These are phyloP conservation scores for Caenorhabditis drosophilae DNA, from an alignment of 2,888 invertebrate species.

Conservation along the genomic window DNA sequence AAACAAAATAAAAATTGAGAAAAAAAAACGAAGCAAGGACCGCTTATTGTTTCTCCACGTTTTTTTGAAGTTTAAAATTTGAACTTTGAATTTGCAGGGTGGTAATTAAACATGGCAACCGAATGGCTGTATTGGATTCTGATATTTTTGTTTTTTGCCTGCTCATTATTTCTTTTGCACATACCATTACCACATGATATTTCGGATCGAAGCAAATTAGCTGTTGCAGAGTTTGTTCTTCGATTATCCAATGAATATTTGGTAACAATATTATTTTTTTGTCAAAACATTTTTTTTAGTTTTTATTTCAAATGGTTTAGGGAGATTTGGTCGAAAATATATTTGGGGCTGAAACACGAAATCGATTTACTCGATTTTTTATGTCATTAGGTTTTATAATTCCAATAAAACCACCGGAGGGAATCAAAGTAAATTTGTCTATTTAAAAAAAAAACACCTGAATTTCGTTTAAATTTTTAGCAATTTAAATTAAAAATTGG, in stretches of 20 bases:
- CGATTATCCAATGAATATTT: slow-evolving; percentile 61
- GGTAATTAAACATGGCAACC: background rate
- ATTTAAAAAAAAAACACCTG: background rate
- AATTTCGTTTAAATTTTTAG: slow-evolving; percentile 13
- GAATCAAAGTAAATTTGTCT: slow-evolving; percentile 31
- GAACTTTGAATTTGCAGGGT: too few relatives aligned
- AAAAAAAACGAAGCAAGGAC: too few relatives aligned
- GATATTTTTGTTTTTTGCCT: slow-evolving; percentile 38
- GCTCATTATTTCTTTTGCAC: slow-evolving; percentile 44
- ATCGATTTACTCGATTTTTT: slow-evolving; percentile 34
- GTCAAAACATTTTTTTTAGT: background rate
- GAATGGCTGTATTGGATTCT: slow-evolving; percentile 39
- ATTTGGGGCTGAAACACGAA: slow-evolving; percentile 51
- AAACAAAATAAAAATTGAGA: too few relatives aligned
- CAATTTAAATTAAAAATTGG: slow-evolving; percentile 34
- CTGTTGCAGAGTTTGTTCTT: slow-evolving; percentile 58
- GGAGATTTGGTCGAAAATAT: slow-evolving; percentile 57
- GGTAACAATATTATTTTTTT: slow-evolving; percentile 24
- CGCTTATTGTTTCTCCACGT: too few relatives aligned
- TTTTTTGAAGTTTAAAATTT: background rate
- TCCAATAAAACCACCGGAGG: slow-evolving; percentile 42
- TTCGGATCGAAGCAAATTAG: slow-evolving; percentile 59
- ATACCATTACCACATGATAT: slow-evolving; percentile 60
- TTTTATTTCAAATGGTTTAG: slow-evolving; percentile 18
- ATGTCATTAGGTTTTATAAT: slow-evolving; percentile 22